phyloP scores from a whole-genome alignment of 2,113 vertebrate species.

The Pachyramphus minor region DNA sequence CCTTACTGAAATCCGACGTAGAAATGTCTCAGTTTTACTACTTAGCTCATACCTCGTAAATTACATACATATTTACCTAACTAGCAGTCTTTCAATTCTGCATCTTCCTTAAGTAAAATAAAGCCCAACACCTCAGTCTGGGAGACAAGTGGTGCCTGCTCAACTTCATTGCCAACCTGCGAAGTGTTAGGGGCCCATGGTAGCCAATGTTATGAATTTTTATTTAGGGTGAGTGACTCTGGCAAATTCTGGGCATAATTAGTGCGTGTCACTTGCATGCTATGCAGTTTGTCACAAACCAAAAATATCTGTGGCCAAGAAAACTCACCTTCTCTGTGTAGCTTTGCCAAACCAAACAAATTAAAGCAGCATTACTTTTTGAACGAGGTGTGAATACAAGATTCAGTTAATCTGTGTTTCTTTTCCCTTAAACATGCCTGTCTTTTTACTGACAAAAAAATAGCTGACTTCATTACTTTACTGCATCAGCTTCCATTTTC shows the following conservation, averaged over 20 bases:
- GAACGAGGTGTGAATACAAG: not conserved
- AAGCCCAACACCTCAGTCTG: not conserved
- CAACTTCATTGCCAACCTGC: not conserved
- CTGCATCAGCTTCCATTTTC: not conserved
- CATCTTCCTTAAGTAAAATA: not conserved
- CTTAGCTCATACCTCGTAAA: not conserved
- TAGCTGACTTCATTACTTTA: not conserved
- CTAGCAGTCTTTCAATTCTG: not conserved
- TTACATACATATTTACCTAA: not conserved
- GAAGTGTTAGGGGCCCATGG: not conserved
- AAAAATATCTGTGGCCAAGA: not conserved
- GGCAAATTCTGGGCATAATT: not conserved
- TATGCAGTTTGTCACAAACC: not conserved
- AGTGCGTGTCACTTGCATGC: not conserved
- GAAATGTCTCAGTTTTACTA: not conserved
- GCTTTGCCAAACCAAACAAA: not conserved
- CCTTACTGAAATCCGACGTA: not conserved
- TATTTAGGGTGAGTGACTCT: not conserved
- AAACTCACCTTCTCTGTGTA: not conserved
- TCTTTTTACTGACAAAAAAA: not conserved
- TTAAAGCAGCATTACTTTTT: slow-evolving; percentile 1
- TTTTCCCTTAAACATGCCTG: not conserved
- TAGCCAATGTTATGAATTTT: not conserved
- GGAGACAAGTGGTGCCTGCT: not conserved
- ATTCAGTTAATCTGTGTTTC: not conserved